Base-by-base conservation (phyloP, 1,140 invertebrate species). In the Aphelenchoides avenae region DNA sequence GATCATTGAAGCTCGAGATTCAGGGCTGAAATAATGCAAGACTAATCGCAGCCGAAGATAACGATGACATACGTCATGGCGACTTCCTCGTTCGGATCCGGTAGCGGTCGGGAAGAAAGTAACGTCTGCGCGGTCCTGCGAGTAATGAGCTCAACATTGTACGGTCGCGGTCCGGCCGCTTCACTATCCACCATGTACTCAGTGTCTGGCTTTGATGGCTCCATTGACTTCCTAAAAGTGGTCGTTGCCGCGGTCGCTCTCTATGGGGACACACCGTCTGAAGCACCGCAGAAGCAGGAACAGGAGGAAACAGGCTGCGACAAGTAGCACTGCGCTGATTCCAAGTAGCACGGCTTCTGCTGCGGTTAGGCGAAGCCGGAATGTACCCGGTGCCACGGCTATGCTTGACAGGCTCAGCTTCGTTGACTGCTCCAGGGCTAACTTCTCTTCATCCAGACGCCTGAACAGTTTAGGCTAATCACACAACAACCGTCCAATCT, bases 131-230 rank as follows among this genome's bases (percentile, higher is more conserved):
- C 75, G 26, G 49, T 61, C 36, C 60, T 51, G 4, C 71, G 31
- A 5, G 74, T 62, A 33, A 77, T 76, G 31, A 69, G 36, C 31
- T 77, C 71, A 11, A 73, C 74, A 52, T 73, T 77, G 43, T 77
- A 73, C 4, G 71, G 71, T 15, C 74, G 49, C 20, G 71, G 71
- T 9, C 73, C 73, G 15, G 57, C 53, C 37, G 48, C 34, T 18
- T 59, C 41, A 1, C 49, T 52, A 31, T 60, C 62, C 11, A 73
- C 58, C 71, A 73, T 73, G 44, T 73, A 73, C 27, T 75, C 59
- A 43, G 68, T 41, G 46, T 77, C 74, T n/a, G 67, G 36, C 39
- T 61, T 64, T 4, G 60, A 42, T 5, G 57, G n/a, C n/a, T n/a
- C n/a, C n/a, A n/a, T n/a, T n/a, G n/a, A n/a, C n/a, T n/a, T n/a